A percentile compares a stretch with the other conserved stretches of the same genome.
Evolutionary conservation across 2,888 invertebrate genomes (phyloP).

Genomic region (Macrosiphum euphorbiae): DNA sequence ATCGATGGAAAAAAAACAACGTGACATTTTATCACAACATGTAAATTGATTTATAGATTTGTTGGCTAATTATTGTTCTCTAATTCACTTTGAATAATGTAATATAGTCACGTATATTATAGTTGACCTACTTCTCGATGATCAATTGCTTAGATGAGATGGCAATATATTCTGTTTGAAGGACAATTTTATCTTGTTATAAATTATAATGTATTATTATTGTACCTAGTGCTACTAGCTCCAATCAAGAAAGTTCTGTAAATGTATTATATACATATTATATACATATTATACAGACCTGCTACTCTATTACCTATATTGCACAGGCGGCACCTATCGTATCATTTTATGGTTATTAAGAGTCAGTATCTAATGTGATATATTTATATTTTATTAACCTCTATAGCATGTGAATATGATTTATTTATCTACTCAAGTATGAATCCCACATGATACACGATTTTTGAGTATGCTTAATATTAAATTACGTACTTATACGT

Average conservation of each 20-base stretch:
- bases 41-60: neutral
- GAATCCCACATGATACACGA: neutral
- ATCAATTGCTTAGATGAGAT: slow-evolving; percentile 9
- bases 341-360: neutral
- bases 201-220: neutral
- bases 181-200: slow-evolving; percentile 9
- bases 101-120: slow-evolving; percentile 9
- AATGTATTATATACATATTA: neutral
- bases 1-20: neutral
- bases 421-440: neutral
- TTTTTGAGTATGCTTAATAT: neutral
- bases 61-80: neutral
- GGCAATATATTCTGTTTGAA: neutral
- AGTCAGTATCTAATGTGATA: neutral
- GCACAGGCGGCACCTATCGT: neutral
- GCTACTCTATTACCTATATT: neutral
- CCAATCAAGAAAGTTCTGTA: neutral
- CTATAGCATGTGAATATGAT: neutral
- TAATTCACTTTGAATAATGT: slow-evolving; percentile 6
- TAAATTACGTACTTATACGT: neutral
- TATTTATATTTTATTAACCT: neutral
- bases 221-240: neutral
- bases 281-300: neutral
- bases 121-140: neutral
- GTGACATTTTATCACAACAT: neutral